Conservation (phyloP, 2,113 vertebrate genomes). For the Coptodon rendalli region DNA sequence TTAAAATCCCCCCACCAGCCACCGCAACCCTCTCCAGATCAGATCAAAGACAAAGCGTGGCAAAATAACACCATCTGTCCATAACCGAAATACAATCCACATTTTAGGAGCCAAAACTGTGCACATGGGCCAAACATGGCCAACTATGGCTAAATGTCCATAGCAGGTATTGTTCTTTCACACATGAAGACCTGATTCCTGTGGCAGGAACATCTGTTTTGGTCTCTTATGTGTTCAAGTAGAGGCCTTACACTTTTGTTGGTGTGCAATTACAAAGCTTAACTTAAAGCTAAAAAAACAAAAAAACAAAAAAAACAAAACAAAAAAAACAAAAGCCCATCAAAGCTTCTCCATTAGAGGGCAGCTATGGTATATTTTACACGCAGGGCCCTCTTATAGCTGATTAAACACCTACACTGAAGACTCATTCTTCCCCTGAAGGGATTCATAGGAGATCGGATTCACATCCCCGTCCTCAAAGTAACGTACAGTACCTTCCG, state of each 20-base stretch:
- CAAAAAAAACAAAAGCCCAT: background rate
- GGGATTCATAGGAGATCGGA: background rate
- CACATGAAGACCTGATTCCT: background rate
- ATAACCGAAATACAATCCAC: constrained; percentile 53
- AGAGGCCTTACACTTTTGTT: background rate
- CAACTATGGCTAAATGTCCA: background rate
- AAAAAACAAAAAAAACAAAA: background rate
- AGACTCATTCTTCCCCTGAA: constrained; percentile 6
- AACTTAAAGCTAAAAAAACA: background rate
- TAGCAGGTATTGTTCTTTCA: background rate
- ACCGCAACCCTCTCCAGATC: constrained; percentile 43
- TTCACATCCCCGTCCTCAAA: background rate
- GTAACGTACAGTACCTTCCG: background rate
- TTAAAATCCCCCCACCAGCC: constrained; percentile 64
- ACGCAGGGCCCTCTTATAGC: background rate
- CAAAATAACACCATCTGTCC: constrained; percentile 61
- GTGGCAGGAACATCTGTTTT: constrained; percentile 34
- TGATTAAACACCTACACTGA: constrained; percentile 11
- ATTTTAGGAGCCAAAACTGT: constrained; percentile 26
- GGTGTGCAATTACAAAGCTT: background rate
- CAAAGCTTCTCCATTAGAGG: constrained; percentile 25
- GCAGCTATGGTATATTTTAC: constrained; percentile 6
- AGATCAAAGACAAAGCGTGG: constrained; percentile 60
- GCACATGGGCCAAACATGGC: background rate
- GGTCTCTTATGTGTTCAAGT: background rate